Base-by-base conservation (phyloP, 2,797 vertebrate genomes). In the Pteronotus mesoamericanus region DNA sequence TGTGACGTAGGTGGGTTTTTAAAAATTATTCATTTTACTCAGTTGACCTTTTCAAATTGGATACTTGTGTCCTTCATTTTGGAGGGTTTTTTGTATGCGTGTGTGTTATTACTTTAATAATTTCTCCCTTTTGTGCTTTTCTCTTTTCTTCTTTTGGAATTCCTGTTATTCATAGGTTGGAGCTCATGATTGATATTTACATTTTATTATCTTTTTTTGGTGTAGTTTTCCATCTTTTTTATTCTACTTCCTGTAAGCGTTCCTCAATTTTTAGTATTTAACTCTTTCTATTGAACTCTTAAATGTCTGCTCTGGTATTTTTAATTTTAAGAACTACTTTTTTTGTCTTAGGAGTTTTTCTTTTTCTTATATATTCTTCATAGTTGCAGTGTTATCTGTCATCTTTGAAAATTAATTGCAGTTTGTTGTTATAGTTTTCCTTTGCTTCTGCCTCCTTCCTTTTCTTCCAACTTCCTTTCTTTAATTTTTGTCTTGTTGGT, bases 31-130 rank as follows among this genome's bases (percentile, higher is more conserved):
- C 32, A 24, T 95, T 82, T 91, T 85, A 88, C 11, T 59, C 44
- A 80, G 3, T 44, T 22, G 55, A 3, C 2, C 12, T 22, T 88
- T 82, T 89, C 88, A 82, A 92, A 42, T 6, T 69, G 22, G n/a
- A 83, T 78, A 89, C 1, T 5, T 14, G 21, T 57, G 15, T 39
- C 34, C 19, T 92, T 84, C 66, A 86, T 71, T 79, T 86, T 75
- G 44, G 37, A n/a, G 48, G 34, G 66, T 11, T 9, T 15, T 34
- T 68, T 32, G n/a, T n/a, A n/a, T 32, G 24, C 61, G 68, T 44
- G 69, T 86, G 32, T 91, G 16, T 85, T 78, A 68, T 44, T 42
- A 90, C 69, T 91, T 91, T 59, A 77, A 86, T 78, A 86, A 86
- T 64, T 77, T 74, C n/a, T 69, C 9, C 6, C 18, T 5, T 66